A percentile compares a stretch with the other conserved stretches of the same genome.
These are phyloP conservation scores for Glaucopsyche alexis DNA, from an alignment of 2,888 invertebrate species.

Conservation along the genomic window DNA sequence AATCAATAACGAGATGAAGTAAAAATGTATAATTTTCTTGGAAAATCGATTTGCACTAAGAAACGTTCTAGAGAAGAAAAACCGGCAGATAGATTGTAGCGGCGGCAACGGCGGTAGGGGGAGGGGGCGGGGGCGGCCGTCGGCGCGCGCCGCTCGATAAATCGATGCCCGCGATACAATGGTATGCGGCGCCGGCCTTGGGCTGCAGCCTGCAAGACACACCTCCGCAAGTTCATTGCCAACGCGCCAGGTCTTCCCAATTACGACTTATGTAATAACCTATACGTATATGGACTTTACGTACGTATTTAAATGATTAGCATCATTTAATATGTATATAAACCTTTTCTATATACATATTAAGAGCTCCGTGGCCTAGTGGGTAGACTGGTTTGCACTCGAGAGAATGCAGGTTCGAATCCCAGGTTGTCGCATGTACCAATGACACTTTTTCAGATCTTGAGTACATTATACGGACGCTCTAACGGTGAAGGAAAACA, in stretches of 20 bases:
- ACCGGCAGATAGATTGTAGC: conserved; percentile 42
- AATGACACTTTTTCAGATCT: no score
- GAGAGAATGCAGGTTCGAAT: no score
- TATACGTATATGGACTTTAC: neutral
- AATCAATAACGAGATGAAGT: no score
- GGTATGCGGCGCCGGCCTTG: conserved; percentile 72
- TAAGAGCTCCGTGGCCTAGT: no score
- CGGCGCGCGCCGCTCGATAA: conserved; percentile 78
- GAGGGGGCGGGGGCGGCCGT: conserved; percentile 48
- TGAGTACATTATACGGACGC: no score
- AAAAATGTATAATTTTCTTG: neutral
- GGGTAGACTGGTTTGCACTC: no score
- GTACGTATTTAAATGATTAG: no score
- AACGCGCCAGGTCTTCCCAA: conserved; percentile 47
- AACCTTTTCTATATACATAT: no score
- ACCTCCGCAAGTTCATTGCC: conserved; percentile 78
- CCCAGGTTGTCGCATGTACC: no score
- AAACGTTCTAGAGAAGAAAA: conserved; percentile 37
- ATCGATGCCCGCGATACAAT: conserved; percentile 73
- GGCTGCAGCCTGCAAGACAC: conserved; percentile 74
- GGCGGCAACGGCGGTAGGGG: conserved; percentile 43
- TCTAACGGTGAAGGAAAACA: no score
- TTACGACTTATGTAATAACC: conserved; percentile 26
- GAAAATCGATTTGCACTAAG: conserved; percentile 31
- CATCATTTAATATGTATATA: no score